Evolutionary conservation across 1,140 invertebrate genomes (phyloP).

Genomic region (Bemisia tabaci): DNA sequence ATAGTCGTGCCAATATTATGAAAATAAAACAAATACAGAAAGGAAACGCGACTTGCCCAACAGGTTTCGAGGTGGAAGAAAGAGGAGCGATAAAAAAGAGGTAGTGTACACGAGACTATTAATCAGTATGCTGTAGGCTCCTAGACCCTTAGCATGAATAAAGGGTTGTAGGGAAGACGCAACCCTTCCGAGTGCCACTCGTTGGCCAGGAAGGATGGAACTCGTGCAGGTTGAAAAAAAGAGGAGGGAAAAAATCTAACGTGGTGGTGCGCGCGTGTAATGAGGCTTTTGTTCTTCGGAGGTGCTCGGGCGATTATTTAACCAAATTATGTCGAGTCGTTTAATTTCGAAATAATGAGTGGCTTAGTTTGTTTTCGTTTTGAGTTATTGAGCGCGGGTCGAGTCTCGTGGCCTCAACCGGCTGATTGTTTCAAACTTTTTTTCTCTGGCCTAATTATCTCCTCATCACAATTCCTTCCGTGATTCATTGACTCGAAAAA

Average conservation of each 20-base stretch:
- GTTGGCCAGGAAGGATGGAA: neutral
- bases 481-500: too few relatives aligned
- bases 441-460: neutral
- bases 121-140: neutral
- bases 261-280: neutral
- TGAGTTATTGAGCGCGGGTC: neutral
- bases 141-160: neutral
- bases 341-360: neutral
- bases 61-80: neutral
- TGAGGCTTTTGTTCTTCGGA: neutral
- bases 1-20: neutral
- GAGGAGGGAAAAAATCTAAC: neutral
- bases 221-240: neutral
- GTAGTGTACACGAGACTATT: neutral
- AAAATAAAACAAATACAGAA: neutral
- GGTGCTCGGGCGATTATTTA: neutral
- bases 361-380: neutral
- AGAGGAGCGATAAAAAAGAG: neutral
- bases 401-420: neutral
- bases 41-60: neutral
- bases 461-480: neutral
- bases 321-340: neutral
- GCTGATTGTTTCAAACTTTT: neutral
- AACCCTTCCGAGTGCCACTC: neutral
- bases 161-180: neutral